Percentiles rank a stretch among this genome's conserved stretches.
Conservation (phyloP, 2,113 vertebrate species). For the Odontesthes bonariensis region DNA sequence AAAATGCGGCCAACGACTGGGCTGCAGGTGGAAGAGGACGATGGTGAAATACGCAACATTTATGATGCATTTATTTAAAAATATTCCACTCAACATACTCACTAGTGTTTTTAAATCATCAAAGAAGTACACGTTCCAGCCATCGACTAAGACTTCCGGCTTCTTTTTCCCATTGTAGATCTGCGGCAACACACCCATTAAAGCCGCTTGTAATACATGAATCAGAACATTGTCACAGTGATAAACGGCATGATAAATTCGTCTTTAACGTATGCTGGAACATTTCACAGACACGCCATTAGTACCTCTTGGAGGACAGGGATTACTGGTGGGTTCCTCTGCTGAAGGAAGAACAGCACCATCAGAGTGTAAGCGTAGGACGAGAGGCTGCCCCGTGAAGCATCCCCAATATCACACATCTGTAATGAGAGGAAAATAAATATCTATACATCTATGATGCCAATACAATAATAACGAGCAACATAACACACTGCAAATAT, state of each 20-base stretch:
- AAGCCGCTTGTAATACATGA: not conserved
- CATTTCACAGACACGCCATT: not conserved
- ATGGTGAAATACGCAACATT: not conserved
- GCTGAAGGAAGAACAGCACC: constrained; percentile 95
- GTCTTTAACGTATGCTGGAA: not conserved
- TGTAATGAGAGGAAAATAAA: constrained; percentile 55
- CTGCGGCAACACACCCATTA: constrained; percentile 78
- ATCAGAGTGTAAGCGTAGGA: constrained; percentile 97
- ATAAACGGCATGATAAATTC: not conserved
- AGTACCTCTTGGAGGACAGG: constrained; percentile 95
- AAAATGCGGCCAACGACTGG: constrained; percentile 85
- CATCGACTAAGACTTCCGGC: constrained; percentile 91
- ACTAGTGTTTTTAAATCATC: constrained; percentile 87
- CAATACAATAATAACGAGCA: not conserved
- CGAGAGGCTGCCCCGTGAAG: constrained; percentile 94
- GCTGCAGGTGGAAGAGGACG: constrained; percentile 71
- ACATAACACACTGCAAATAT: not conserved
- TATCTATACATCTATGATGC: no score
- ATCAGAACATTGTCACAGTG: not conserved
- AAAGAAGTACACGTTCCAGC: constrained; percentile 95
- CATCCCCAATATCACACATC: constrained; percentile 96
- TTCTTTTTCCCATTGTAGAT: constrained; percentile 89
- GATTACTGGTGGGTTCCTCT: constrained; percentile 91
- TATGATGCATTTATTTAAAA: no score
- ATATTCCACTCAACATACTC: constrained; percentile 32